Evolutionary conservation across 2,797 vertebrate genomes (phyloP).

Genomic region (Percopsis omiscomaycus): DNA sequence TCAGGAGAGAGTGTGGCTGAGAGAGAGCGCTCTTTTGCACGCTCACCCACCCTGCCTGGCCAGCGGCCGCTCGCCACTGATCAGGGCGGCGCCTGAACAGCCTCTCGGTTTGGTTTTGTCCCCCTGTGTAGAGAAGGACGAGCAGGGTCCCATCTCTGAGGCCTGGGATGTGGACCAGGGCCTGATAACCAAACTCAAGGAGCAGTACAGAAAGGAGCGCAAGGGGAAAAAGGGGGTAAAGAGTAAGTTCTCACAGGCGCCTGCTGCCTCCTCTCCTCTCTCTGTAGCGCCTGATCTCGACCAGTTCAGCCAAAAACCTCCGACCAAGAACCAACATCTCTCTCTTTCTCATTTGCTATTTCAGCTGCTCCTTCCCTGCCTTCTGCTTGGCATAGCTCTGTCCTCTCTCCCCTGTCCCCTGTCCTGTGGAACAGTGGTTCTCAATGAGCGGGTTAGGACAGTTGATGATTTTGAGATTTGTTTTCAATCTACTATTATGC

Average conservation of each 20-base stretch:
- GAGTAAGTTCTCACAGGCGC: slow-evolving; percentile 92
- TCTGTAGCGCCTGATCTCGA: slow-evolving; percentile 59
- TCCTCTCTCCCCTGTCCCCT: slow-evolving; percentile 28
- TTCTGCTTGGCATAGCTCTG: slow-evolving; percentile 77
- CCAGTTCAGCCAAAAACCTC: slow-evolving; percentile 56
- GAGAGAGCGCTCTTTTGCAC: slow-evolving; percentile 20
- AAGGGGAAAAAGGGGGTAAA: slow-evolving; percentile 99
- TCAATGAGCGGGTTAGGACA: neutral
- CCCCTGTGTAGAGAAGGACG: slow-evolving; percentile 98
- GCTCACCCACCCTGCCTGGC: slow-evolving; percentile 25
- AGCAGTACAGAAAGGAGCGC: slow-evolving; percentile 99
- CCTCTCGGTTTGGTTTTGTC: slow-evolving; percentile 87
- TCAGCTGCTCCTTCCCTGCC: slow-evolving; percentile 73
- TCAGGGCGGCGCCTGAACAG: slow-evolving; percentile 65
- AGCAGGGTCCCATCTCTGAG: slow-evolving; percentile 93
- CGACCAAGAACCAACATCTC: slow-evolving; percentile 47
- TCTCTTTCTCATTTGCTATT: slow-evolving; percentile 68
- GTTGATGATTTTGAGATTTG: neutral
- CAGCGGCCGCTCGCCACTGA: slow-evolving; percentile 3
- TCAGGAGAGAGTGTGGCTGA: slow-evolving; percentile 27
- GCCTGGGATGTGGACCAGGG: slow-evolving; percentile 99
- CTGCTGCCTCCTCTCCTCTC: slow-evolving; percentile 74
- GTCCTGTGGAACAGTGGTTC: neutral
- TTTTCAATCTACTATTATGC: no score
- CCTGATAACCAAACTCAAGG: slow-evolving; percentile 99